These are phyloP conservation scores for Halictus rubicundus DNA, from an alignment of 1,140 invertebrate species.

Conservation along the genomic window DNA sequence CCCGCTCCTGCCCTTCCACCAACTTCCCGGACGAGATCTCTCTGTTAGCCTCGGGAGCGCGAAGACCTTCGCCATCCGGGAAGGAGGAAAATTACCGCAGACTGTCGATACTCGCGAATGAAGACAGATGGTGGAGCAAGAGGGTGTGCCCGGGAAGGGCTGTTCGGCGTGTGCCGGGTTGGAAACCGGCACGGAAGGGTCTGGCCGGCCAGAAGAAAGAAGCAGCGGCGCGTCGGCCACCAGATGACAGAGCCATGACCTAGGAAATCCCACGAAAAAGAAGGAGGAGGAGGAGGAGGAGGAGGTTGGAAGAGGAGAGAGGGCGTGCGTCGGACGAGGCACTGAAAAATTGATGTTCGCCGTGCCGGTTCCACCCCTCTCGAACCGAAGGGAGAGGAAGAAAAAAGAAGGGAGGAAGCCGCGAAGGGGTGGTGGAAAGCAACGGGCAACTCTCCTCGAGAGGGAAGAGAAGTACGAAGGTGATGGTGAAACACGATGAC, in stretches of 20 bases:
- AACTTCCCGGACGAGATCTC: neutral
- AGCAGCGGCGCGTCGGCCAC: conserved; percentile 49
- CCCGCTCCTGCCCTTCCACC: too few species aligned
- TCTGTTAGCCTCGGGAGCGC: neutral
- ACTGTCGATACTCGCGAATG: conserved; percentile 42
- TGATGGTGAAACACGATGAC: conserved; percentile 70
- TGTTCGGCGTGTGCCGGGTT: conserved; percentile 56
- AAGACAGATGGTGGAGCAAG: conserved; percentile 53
- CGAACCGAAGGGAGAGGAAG: conserved; percentile 1
- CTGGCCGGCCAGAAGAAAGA: conserved; percentile 10
- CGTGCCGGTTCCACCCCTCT: conserved; percentile 54
- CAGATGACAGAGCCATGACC: conserved; percentile 71
- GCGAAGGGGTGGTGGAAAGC: conserved; percentile 7
- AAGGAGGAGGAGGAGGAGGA: neutral
- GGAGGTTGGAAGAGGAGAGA: conserved; percentile 4
- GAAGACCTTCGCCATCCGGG: neutral
- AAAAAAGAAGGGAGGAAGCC: neutral
- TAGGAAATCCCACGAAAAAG: conserved; percentile 65
- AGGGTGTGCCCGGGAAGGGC: conserved; percentile 30
- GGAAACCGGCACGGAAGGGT: conserved; percentile 42
- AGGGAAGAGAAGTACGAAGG: conserved; percentile 30
- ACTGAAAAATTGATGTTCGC: conserved; percentile 64
- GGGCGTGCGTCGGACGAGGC: conserved; percentile 57
- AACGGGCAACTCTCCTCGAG: neutral
- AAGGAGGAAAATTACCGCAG: conserved; percentile 30